Base-by-base conservation (phyloP, 2,113 vertebrate species). In the Chloropsis cyanopogon region DNA sequence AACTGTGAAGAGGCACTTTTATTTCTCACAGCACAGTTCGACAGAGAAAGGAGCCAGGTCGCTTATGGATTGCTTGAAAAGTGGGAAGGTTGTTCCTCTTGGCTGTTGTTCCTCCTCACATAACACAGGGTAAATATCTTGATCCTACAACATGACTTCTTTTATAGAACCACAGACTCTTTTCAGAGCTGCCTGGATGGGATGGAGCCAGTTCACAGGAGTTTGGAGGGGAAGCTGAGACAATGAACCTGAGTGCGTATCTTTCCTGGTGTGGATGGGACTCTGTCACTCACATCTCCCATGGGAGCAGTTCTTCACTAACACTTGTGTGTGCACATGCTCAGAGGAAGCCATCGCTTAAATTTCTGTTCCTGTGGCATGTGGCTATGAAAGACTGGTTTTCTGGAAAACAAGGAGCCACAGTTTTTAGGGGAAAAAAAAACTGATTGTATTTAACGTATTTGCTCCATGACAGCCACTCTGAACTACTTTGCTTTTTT, bases 121-220 rank as follows among this genome's bases (percentile, higher is more conserved):
- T 84, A 53, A 90, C 80, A 95, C 96, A 92, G 96, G 95, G 95
- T 97, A 94, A 96, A 95, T 82, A 68, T 72, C 94, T 92, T 41
- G 59, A 42, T 95, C 86, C 82, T 87, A 80, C 88, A 61, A 84
- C 6, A 8, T 83, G 91, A 93, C 95, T 94, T 94, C 92, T 96
- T 97, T 96, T 96, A 56, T 91, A 94, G 83, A 91, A 59, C 85
- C 66, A 71, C 79, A 88, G 85, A 95, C 92, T 84, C 75, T 92
- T 59, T 31, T 78, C 79, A 84, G 90, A 93, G 86, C 86, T 89
- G 77, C 84, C 82, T 64, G 86, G 82, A 61, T 41, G 59, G 54
- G 46, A 46, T 93, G 86, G 86, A 95, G 70, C 75, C 88, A 69
- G 57, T 79, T 86, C 56, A 37, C 65, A 69, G 92, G 86, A 86